These are phyloP conservation scores for Trissolcus brochymenae DNA, from an alignment of 2,888 invertebrate genomes.

Conservation along the genomic window DNA sequence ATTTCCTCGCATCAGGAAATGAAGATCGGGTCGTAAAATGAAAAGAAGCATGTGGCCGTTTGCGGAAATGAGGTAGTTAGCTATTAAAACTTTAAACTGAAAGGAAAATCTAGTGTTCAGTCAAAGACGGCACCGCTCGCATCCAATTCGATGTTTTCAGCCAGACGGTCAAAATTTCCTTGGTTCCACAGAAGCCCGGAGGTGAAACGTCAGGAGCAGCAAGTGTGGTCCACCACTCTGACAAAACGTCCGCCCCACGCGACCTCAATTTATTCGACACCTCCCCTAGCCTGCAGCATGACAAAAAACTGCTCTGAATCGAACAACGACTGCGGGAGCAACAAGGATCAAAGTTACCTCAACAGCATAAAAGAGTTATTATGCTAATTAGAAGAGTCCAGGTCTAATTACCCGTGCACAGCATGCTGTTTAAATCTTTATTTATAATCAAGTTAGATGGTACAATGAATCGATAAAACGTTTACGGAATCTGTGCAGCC, in stretches of 20 bases:
- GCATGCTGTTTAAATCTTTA: conserved; percentile 37
- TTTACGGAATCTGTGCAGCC: conserved; percentile 17
- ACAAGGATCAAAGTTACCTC: conserved; percentile 28
- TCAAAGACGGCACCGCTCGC: conserved; percentile 14
- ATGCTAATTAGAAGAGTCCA: conserved; percentile 69
- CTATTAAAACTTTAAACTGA: not conserved
- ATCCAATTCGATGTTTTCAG: not conserved
- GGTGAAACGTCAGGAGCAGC: conserved; percentile 54
- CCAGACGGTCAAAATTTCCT: conserved; percentile 42
- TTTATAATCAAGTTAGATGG: conserved; percentile 47
- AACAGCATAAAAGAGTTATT: conserved; percentile 72
- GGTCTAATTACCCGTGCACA: conserved; percentile 66
- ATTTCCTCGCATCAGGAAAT: not conserved
- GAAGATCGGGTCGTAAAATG: not conserved
- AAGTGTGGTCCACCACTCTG: conserved; percentile 62
- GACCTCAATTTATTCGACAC: conserved; percentile 76
- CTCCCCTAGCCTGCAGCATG: conserved; percentile 73
- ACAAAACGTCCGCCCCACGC: conserved; percentile 73
- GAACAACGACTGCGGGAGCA: conserved; percentile 21
- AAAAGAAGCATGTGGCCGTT: conserved; percentile 13
- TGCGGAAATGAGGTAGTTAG: conserved; percentile 21
- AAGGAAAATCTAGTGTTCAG: conserved; percentile 24
- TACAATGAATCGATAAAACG: conserved; percentile 46
- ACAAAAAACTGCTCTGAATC: conserved; percentile 56
- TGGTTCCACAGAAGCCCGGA: conserved; percentile 36